Base-by-base conservation (phyloP, 2,888 invertebrate species). In the Folsomia candida region DNA sequence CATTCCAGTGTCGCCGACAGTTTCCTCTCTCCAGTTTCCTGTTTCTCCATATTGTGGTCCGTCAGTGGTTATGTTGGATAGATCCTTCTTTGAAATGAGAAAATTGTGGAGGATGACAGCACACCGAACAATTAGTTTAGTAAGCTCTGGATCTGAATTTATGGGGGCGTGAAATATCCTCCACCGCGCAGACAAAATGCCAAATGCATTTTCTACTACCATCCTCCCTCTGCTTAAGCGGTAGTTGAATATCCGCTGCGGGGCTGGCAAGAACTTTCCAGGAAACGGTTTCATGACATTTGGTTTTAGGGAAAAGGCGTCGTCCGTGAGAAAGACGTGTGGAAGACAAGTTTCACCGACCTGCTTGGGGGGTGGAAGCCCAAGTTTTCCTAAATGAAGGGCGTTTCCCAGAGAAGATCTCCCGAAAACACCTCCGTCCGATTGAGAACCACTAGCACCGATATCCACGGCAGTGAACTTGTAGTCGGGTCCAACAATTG, bases 181-280 rank as follows among this genome's bases (percentile, higher is more conserved):
- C n/a, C n/a, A n/a, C n/a, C n/a, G n/a, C n/a, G n/a, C n/a, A n/a
- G n/a, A n/a, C n/a, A n/a, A n/a, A n/a, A 78, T 78, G 3, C 73
- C 78, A 69, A 79, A 68, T 1, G 60, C 28, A 25, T 68, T 71
- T 37, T 71, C 71, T 9, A 69, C 62, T n/a, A 57, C 47, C 60
- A 51, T 68, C 26, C 71, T 51, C 0, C 68, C 71, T 22, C 71
- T 68, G 24, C 37, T 68, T 1, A 66, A 51, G n/a, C n/a, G n/a
- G n/a, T 54, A 54, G 22, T 54, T 54, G 22, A 54, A 54, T 6
- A 22, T 54, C 20, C 54, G 6, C 6, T n/a, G 6, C 20, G 6
- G 11, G 11, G 6, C 4, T 22, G 20, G 6, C n/a, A 54, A 54
- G n/a, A 54, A 54, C 18, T 20, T 54, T 6, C 54, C 54, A 4